Evolutionary conservation across 1,140 invertebrate genomes (phyloP), one percentile per base, ranked within the genome.

Genomic region (Muscidifurax raptorellus): DNA sequence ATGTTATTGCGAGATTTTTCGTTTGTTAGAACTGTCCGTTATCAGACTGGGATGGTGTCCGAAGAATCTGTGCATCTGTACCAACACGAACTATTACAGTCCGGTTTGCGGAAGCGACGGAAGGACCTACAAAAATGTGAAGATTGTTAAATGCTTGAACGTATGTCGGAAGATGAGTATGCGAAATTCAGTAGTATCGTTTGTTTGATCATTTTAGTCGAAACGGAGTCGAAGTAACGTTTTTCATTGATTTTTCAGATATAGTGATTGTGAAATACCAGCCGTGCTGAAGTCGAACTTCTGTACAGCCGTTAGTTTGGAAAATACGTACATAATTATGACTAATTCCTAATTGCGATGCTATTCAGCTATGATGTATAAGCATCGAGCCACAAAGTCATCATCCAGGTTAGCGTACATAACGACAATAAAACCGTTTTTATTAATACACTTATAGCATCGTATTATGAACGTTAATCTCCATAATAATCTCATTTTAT

Each of bases 81-180:
- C 72, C 7, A 77, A 77, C 27, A n/a, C 75, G 9, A 27, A n/a
- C n/a, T n/a, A 77, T 13, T 13, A 27, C 44, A 52, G 13, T 44
- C 75, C 75, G n/a, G 75, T 77, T 36, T 77, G 44, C 22, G 75
- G 36, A 52, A 77, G 13, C 44, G 75, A 77, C 2, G 22, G 22
- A 27, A 13, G 9, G 1, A 77, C 75, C 44, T 77, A 77, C 44
- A 27, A 2, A 10, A 77, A 77, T 52, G 1, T 27, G 9, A 32
- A 32, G 40, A 40, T 52, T 1, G 30, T 77, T 2, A 1, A 15
- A 52, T 77, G 44, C 22, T 40, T 47, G 25, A 77, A 77, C 47
- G 7, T 15, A 15, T 77, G 44, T 18, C 13, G 40, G 18, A 40
- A 12, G 0, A 74, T 6, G 22, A 40, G 71, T 74, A 74, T 18